Evolutionary conservation across 2,888 invertebrate genomes (phyloP), one percentile per base, ranked within the genome.

Genomic region (Epinotia bilunana): DNA sequence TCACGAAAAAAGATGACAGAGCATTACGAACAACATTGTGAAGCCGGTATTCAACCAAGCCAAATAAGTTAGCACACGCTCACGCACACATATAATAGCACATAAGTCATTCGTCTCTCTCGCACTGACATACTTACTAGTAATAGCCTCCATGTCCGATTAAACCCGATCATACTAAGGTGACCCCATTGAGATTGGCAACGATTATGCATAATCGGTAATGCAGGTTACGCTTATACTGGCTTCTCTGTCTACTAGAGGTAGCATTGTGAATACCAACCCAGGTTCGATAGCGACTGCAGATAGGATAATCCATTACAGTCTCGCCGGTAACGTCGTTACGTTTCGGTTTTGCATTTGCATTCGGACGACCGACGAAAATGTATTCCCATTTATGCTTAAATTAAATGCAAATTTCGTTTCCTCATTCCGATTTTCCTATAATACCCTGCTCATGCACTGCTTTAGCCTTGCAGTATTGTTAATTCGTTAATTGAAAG

Each of bases 261-360:
- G 12, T 62, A 43, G 65, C 53, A n/a, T 16, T 33, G 7, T 16
- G 28, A 53, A 65, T 9, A 53, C 28, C 28, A n/a, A 28, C 11
- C 49, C 28, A 65, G 64, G 49, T 53, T 61, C 72, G 68, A 74
- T 74, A 57, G 67, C 71, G 65, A 74, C 80, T 83, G 81, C 82
- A 86, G 84, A 84, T 86, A 86, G 84, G 82, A 84, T 86, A 86
- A 88, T 87, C 86, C 86, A 88, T 88, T 87, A 89, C 85, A 79
- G 79, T 82, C 80, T 81, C 80, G 81, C 83, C 84, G 82, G 85
- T 91, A 90, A 91, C 86, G 86, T 85, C 80, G 88, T 91, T 90
- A 90, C 85, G 84, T 86, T 87, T 86, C 85, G 86, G 81, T 81
- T 78, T 82, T 81, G 81, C 82, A 91, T 92, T 91, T 88, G 87